phyloP scores from a whole-genome alignment of 1,140 invertebrate genomes.

The Sarcophaga peregrina region DNA sequence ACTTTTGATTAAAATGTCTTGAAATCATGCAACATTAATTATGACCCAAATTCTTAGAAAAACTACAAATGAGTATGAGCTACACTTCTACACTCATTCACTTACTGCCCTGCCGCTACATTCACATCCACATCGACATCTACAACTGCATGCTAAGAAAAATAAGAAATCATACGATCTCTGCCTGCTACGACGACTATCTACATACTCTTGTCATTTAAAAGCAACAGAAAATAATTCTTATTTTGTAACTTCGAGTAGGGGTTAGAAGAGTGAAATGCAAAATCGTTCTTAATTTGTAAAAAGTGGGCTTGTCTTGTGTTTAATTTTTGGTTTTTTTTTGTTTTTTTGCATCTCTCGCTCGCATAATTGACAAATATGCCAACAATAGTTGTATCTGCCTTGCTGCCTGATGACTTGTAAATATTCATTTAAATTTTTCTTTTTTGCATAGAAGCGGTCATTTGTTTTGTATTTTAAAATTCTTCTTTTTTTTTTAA shows the following conservation, averaged over 20 bases:
- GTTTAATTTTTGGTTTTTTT: background rate
- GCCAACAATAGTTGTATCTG: constrained; percentile 6
- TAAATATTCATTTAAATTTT: constrained; percentile 24
- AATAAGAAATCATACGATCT: constrained; percentile 32
- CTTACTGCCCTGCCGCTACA: background rate
- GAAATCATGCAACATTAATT: constrained; percentile 67
- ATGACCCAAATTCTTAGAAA: constrained; percentile 66
- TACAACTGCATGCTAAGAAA: background rate
- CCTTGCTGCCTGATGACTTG: background rate
- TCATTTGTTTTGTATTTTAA: background rate
- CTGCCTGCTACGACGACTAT: background rate
- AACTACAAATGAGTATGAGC: background rate
- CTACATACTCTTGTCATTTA: background rate
- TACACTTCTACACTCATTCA: too few species aligned
- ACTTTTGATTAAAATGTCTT: constrained; percentile 62
- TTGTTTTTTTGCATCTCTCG: background rate
- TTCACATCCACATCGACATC: background rate
- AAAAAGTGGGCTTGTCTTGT: constrained; percentile 30
- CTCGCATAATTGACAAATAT: constrained; percentile 30
- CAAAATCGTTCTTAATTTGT: constrained; percentile 5
- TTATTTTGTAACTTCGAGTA: background rate
- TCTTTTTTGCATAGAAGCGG: background rate
- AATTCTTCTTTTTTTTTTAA: background rate
- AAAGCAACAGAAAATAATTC: background rate
- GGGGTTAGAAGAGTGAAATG: background rate